Percentiles rank a stretch among this genome's conserved stretches.
These are phyloP conservation scores for Lycodopsis pacificus DNA, from an alignment of 2,797 vertebrate species.

Conservation along the genomic window DNA sequence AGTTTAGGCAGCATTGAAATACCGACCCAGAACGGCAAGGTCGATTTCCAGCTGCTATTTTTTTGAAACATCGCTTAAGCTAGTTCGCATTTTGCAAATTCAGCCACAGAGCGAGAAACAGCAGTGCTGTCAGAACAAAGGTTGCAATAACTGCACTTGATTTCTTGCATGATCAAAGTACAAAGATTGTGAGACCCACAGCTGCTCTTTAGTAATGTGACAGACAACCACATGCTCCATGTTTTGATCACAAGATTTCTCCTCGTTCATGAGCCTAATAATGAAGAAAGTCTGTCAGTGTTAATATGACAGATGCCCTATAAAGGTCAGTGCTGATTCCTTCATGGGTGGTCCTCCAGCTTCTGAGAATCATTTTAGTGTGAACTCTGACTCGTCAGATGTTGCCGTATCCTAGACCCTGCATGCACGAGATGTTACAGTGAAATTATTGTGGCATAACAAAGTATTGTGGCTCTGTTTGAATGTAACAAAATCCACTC, in stretches of 20 bases:
- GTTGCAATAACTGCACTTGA: constrained; percentile 11
- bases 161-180: constrained; percentile 32
- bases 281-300: constrained; percentile 31
- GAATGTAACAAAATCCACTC: background rate
- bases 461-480: background rate
- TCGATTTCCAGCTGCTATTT: constrained; percentile 1
- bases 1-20: background rate
- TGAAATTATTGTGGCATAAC: background rate
- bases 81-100: background rate
- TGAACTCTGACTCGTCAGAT: background rate
- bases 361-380: constrained; percentile 9
- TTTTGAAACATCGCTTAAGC: background rate
- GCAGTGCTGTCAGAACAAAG: constrained; percentile 20
- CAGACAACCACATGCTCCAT: constrained; percentile 20
- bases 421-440: background rate
- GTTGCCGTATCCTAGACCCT: background rate
- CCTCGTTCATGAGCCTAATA: constrained; percentile 38
- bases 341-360: constrained; percentile 65
- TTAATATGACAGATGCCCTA: constrained; percentile 56
- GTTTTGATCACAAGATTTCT: constrained; percentile 38
- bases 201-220: constrained; percentile 14
- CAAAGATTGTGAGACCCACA: constrained; percentile 18
- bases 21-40: background rate
- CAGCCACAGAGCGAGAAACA: background rate
- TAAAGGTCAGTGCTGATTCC: constrained; percentile 58